Evolutionary conservation across 2,797 vertebrate genomes (phyloP).

Genomic region (Lepus townsendii): DNA sequence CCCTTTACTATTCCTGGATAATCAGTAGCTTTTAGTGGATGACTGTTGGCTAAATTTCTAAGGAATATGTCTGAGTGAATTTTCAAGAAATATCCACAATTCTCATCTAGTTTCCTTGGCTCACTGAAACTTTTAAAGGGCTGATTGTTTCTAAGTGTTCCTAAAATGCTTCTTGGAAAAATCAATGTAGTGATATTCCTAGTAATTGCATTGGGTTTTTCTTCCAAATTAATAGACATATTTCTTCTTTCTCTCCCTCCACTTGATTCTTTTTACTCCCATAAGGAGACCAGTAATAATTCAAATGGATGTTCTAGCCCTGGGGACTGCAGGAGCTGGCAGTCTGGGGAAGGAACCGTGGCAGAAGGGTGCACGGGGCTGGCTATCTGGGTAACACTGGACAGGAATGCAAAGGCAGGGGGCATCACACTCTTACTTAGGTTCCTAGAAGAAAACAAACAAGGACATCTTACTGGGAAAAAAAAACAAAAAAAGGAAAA

Average conservation of each 20-base stretch:
- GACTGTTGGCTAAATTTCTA: slow-evolving; percentile 56
- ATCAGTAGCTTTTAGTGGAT: slow-evolving; percentile 59
- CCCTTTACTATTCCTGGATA: slow-evolving; percentile 23
- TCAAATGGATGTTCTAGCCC: slow-evolving; percentile 37
- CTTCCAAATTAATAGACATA: slow-evolving; percentile 24
- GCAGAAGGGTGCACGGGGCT: neutral
- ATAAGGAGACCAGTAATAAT: slow-evolving; percentile 62
- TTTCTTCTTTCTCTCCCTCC: slow-evolving; percentile 19
- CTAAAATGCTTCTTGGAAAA: slow-evolving; percentile 62
- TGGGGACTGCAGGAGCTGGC: slow-evolving; percentile 51
- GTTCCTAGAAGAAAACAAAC: slow-evolving; percentile 76
- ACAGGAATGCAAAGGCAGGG: slow-evolving; percentile 74
- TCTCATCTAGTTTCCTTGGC: slow-evolving; percentile 57
- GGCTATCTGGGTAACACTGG: slow-evolving; percentile 41
- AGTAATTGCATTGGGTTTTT: neutral
- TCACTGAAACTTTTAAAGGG: slow-evolving; percentile 32
- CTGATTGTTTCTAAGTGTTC: slow-evolving; percentile 58
- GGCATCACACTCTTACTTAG: slow-evolving; percentile 73
- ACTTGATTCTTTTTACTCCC: slow-evolving; percentile 28
- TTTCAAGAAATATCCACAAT: slow-evolving; percentile 46
- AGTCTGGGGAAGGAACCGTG: slow-evolving; percentile 53
- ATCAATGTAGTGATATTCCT: slow-evolving; percentile 52
- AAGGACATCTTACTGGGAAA: slow-evolving; percentile 78
- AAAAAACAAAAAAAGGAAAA: slow-evolving; percentile 74
- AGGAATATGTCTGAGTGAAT: slow-evolving; percentile 47